phyloP scores from a whole-genome alignment of 2,113 vertebrate species.

The Ictidomys tridecemlineatus region DNA sequence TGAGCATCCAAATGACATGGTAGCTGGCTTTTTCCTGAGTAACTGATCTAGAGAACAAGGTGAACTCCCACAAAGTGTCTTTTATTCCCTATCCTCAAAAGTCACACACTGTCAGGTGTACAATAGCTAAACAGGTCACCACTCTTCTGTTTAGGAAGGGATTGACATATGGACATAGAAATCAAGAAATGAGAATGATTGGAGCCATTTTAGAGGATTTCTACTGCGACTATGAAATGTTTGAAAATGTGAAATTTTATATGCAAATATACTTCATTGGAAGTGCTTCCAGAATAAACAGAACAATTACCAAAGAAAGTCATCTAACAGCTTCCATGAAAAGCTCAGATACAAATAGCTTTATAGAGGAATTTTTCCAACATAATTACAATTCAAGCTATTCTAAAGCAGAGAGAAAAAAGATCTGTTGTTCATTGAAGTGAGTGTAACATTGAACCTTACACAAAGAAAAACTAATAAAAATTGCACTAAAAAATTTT shows the following conservation, averaged over 20 bases:
- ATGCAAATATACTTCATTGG: background rate
- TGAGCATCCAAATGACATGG: background rate
- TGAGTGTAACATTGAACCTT: background rate
- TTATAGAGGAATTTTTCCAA: background rate
- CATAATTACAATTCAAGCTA: background rate
- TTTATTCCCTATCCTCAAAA: background rate
- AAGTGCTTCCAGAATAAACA: background rate
- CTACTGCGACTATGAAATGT: background rate
- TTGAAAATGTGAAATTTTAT: background rate
- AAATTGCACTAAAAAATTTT: background rate
- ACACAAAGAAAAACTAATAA: background rate
- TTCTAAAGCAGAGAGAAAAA: background rate
- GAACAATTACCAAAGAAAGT: background rate
- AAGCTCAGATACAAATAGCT: background rate
- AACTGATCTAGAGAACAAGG: background rate
- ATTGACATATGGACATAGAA: background rate
- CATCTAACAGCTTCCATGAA: background rate
- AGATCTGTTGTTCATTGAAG: background rate
- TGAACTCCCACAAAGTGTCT: background rate
- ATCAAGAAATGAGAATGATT: background rate
- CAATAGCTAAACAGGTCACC: background rate
- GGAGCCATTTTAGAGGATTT: background rate
- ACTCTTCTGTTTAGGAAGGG: background rate
- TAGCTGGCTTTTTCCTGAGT: background rate
- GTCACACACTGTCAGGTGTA: background rate